Conservation (phyloP, 2,797 vertebrate genomes). For the Premnoplex brunnescens region DNA sequence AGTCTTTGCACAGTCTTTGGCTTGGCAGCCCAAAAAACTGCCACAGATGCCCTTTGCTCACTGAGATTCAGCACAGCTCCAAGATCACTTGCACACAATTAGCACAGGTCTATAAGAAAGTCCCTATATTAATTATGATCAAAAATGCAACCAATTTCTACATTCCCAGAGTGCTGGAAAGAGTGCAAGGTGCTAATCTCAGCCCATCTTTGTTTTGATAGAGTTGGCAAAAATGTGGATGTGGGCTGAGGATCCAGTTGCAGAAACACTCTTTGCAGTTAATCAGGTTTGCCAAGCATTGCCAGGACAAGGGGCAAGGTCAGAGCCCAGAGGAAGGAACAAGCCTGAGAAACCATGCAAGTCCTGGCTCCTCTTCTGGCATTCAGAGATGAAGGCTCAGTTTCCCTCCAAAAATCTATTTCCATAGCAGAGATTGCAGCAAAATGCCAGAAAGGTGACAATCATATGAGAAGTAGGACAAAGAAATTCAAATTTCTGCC, state of each 20-base stretch:
- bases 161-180: neutral
- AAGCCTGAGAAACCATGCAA: neutral
- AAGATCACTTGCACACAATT: neutral
- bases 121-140: neutral
- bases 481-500: neutral
- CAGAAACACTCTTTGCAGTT: neutral
- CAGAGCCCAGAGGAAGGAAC: neutral
- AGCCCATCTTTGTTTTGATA: neutral
- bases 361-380: neutral
- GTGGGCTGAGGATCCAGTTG: neutral
- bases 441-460: neutral
- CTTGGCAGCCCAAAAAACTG: neutral
- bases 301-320: neutral
- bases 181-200: neutral
- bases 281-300: neutral
- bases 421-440: neutral
- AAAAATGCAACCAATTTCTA: neutral
- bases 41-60: neutral
- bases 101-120: neutral
- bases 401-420: neutral
- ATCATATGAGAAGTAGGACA: neutral
- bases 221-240: neutral
- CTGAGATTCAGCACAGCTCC: neutral
- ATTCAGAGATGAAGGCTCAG: neutral
- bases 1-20: neutral